phyloP scores from a whole-genome alignment of 2,888 invertebrate species.

The Thereva nobilitata region DNA sequence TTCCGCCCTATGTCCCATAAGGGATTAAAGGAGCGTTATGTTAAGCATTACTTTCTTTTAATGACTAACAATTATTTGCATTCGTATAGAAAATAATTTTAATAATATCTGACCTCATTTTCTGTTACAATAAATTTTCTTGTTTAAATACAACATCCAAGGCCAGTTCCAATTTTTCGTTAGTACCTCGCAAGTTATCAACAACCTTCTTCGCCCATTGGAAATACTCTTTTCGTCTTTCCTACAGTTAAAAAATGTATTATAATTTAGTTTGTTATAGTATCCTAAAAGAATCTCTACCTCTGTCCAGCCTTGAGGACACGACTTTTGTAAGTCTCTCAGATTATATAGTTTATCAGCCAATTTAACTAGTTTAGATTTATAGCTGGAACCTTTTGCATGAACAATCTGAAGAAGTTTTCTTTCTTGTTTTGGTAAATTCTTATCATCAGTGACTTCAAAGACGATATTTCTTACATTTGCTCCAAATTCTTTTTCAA shows the following conservation, averaged over 20 bases:
- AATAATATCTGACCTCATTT: too few relatives aligned
- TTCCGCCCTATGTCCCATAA: too few relatives aligned
- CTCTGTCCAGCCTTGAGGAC: conserved; percentile 65
- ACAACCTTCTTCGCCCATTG: conserved; percentile 71
- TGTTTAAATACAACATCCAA: conserved; percentile 62
- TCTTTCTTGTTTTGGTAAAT: conserved; percentile 64
- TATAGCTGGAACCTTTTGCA: conserved; percentile 61
- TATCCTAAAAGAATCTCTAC: conserved; percentile 44
- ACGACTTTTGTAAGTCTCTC: conserved; percentile 65
- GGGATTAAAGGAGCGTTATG: too few relatives aligned
- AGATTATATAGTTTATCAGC: conserved; percentile 85
- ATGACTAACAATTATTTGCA: too few relatives aligned
- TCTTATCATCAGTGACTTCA: conserved; percentile 77
- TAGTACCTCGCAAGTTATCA: conserved; percentile 67
- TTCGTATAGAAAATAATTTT: too few relatives aligned
- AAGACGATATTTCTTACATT: conserved; percentile 64
- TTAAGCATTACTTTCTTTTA: too few relatives aligned
- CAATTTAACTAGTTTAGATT: conserved; percentile 76
- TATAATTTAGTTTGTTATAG: background rate
- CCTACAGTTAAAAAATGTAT: conserved; percentile 36
- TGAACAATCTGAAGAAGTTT: conserved; percentile 69
- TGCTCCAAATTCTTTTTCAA: conserved; percentile 66
- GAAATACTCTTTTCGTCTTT: conserved; percentile 69
- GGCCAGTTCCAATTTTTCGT: conserved; percentile 62
- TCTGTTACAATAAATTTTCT: conserved; percentile 43